These are phyloP conservation scores for Micromys minutus DNA, from an alignment of 2,113 vertebrate genomes.

Conservation along the genomic window DNA sequence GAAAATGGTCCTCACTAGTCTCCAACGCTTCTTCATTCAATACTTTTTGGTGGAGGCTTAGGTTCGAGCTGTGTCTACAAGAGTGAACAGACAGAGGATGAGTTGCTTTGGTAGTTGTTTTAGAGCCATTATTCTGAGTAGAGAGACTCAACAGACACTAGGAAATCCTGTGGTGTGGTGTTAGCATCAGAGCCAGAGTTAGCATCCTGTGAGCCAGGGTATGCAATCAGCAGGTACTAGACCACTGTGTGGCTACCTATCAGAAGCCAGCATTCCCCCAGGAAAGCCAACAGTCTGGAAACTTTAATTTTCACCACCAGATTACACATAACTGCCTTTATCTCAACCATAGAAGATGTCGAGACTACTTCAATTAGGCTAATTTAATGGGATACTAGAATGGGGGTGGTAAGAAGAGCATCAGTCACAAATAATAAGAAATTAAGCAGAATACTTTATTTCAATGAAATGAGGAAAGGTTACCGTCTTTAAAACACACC, in stretches of 20 bases:
- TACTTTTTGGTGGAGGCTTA: conserved; percentile 96
- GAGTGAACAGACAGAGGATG: conserved; percentile 82
- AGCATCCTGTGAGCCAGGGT: not conserved
- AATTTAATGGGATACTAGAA: not conserved
- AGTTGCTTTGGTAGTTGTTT: not conserved
- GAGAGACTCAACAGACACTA: not conserved
- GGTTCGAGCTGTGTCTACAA: conserved; percentile 95
- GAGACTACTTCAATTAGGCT: not conserved
- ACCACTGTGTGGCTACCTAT: not conserved
- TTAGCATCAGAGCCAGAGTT: not conserved
- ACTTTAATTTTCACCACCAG: not conserved
- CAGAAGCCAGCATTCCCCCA: not conserved
- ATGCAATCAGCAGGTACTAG: not conserved
- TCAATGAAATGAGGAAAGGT: not conserved
- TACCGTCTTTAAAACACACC: not conserved
- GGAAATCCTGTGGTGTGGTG: not conserved
- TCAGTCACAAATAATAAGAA: not conserved
- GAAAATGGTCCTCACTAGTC: conserved; percentile 84
- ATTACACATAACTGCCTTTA: not conserved
- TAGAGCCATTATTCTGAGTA: not conserved
- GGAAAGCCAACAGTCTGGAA: not conserved
- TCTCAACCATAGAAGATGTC: not conserved
- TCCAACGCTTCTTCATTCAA: conserved; percentile 93
- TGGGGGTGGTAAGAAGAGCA: not conserved
- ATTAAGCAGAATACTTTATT: not conserved